Evolutionary conservation across 92 coral and sea anemone species (phyloP), one percentile per base, ranked within the genome.

Genomic region (Bergia sp.): DNA sequence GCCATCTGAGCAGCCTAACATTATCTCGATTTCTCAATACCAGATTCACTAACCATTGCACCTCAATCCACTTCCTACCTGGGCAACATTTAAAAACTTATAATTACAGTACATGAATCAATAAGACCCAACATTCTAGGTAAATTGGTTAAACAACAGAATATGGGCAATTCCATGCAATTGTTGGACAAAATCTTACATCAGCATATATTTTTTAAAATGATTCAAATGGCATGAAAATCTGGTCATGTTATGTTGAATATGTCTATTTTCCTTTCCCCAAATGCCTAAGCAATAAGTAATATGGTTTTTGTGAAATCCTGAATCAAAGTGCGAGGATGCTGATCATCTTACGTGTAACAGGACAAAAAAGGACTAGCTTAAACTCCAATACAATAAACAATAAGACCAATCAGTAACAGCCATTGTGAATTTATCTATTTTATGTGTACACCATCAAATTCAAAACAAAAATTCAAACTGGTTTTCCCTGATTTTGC

Each of bases 121-220:
- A 72, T 72, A 72, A 72, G 76, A 72, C 76, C 76, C 38, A 72
- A 72, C 76, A 72, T 72, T 72, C 76, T 72, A 21, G 76, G 76
- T 72, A 72, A 72, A 72, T 72, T 72, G 1, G 7, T 72, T 72
- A 72, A 72, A 72, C 2, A 72, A 72, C 76, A 72, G 76, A 72
- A 55, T 55, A 55, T 55, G 64, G 64, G 64, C 64, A 55, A 55
- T 55, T 55, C 64, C 64, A 55, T 55, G 64, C 64, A 55, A 55
- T 55, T 6, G 64, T 55, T 55, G 64, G 64, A 55, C 64, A 55
- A 55, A 55, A 55, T 55, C 64, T 55, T 55, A 55, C 64, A 55
- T 55, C 64, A 55, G 64, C 64, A 55, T 55, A 55, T 55, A 55
- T 55, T 55, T 55, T 55, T 55, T 55, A 55, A 55, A 55, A 55